phyloP scores from a whole-genome alignment of 2,797 vertebrate species.

The Nannoperca australis region DNA sequence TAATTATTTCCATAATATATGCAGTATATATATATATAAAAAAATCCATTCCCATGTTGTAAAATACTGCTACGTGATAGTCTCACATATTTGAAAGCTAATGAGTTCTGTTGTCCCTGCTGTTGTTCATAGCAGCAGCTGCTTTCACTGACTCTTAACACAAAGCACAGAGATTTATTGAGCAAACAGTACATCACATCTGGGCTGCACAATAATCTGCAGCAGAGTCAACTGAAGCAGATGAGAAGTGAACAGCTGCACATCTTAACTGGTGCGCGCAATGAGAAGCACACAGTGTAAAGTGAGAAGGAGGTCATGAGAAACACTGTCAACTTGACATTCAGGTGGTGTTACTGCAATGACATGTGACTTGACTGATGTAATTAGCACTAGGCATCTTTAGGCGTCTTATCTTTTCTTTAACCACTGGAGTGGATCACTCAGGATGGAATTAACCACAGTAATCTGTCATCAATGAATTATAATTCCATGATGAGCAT shows the following conservation, averaged over 20 bases:
- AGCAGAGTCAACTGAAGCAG: constrained; percentile 41
- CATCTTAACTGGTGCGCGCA: neutral
- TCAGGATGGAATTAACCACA: neutral
- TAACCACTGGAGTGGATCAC: neutral
- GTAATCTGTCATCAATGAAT: neutral
- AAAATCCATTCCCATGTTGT: constrained; percentile 15
- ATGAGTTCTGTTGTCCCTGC: constrained; percentile 30
- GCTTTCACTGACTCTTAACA: constrained; percentile 51
- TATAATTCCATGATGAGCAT: neutral
- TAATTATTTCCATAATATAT: constrained; percentile 24
- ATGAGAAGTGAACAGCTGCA: constrained; percentile 47
- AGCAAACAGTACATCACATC: constrained; percentile 54
- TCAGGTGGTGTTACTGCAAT: neutral
- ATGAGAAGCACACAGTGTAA: constrained; percentile 8
- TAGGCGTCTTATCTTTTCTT: neutral
- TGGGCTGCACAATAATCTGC: constrained; percentile 39
- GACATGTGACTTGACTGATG: constrained; percentile 3
- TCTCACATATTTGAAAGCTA: constrained; percentile 29
- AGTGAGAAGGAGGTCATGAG: constrained; percentile 6
- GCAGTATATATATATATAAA: no score
- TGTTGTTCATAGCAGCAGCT: constrained; percentile 49
- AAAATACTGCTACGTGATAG: constrained; percentile 35
- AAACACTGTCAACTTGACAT: neutral
- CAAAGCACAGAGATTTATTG: constrained; percentile 43
- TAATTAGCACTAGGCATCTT: neutral